phyloP scores from a whole-genome alignment of 2,113 vertebrate species.

The Pan troglodytes region DNA sequence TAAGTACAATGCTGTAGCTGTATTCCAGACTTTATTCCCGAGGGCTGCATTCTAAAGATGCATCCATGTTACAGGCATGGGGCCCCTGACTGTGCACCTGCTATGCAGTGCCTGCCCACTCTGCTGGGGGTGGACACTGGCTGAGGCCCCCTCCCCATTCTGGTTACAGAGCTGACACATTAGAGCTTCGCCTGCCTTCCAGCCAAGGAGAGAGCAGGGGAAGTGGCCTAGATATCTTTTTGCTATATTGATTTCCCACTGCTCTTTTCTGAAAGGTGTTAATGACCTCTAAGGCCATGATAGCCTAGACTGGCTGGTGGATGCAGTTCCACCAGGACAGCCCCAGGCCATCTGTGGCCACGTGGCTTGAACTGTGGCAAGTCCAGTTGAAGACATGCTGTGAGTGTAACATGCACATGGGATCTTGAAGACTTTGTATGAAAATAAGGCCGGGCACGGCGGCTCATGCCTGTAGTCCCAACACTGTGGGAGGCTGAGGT shows the following conservation, averaged over 20 bases:
- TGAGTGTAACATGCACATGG: accelerated
- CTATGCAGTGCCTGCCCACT: accelerated
- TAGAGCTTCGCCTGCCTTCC: accelerated
- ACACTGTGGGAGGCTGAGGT: no score
- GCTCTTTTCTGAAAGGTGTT: background rate
- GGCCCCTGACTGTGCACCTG: background rate
- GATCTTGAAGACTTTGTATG: accelerated
- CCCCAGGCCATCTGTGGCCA: accelerated
- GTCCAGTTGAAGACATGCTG: accelerated
- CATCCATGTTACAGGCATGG: no score
- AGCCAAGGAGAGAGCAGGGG: accelerated
- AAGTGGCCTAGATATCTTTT: no score
- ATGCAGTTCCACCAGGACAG: accelerated
- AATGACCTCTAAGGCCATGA: no score
- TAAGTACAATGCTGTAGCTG: accelerated
- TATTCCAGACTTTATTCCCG: background rate
- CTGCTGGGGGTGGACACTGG: no score
- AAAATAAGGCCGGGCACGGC: accelerated
- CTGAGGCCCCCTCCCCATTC: background rate
- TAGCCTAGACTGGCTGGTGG: background rate
- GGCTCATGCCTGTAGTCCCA: no score
- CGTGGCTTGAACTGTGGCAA: accelerated
- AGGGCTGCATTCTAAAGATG: no score
- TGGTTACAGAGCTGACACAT: background rate
- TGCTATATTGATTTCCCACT: accelerated